These are phyloP conservation scores for Artibeus jamaicensis DNA, from an alignment of 2,797 vertebrate species.

Conservation along the genomic window DNA sequence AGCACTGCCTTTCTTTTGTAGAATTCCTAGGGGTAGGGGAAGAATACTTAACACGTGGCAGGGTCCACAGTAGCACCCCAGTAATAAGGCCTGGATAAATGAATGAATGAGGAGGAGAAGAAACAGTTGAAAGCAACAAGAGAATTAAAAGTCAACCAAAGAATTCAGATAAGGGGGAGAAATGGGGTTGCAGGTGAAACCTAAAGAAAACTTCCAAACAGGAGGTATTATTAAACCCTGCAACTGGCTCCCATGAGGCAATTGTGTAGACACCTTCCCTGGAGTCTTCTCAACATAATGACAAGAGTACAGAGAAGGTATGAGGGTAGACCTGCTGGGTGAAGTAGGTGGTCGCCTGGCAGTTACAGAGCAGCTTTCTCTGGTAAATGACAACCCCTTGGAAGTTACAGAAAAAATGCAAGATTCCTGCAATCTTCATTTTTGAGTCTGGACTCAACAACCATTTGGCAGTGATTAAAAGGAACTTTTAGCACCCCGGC, in stretches of 20 bases:
- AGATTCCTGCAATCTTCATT: neutral
- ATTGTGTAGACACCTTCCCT: neutral
- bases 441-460: neutral
- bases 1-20: neutral
- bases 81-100: neutral
- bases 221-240: neutral
- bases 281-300: neutral
- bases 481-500: neutral
- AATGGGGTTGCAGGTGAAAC: neutral
- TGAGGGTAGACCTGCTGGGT: neutral
- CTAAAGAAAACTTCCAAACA: neutral
- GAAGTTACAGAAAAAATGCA: neutral
- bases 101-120: neutral
- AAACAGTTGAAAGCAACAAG: neutral
- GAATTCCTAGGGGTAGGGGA: neutral
- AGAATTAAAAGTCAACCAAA: slow-evolving; percentile 21
- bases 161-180: neutral
- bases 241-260: neutral
- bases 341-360: neutral
- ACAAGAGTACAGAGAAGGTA: neutral
- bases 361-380: neutral
- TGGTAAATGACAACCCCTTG: neutral
- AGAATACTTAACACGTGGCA: neutral
- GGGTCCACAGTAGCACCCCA: neutral
- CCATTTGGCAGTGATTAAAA: neutral